Evolutionary conservation across 2,113 vertebrate species (phyloP).

Genomic region (Dicentrarchus labrax): DNA sequence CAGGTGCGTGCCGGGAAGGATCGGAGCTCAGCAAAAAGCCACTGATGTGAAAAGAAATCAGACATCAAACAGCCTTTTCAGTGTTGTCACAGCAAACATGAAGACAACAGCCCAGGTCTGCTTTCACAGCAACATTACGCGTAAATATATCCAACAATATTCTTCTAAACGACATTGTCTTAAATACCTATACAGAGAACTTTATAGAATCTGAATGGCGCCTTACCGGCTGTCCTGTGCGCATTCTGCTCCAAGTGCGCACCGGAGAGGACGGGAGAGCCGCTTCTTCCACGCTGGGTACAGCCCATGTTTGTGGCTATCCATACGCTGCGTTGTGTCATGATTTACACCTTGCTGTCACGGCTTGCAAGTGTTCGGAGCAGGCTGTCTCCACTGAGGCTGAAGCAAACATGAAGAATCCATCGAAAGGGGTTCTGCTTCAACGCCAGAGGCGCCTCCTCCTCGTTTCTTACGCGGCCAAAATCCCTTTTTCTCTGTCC

Average conservation of each 20-base stretch:
- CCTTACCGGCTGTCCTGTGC: slow-evolving; percentile 69
- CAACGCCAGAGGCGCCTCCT: slow-evolving; percentile 78
- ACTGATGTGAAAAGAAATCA: slow-evolving; percentile 58
- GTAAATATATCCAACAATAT: not conserved
- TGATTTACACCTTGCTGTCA: slow-evolving; percentile 65
- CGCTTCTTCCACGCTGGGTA: slow-evolving; percentile 43
- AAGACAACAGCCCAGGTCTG: slow-evolving; percentile 42
- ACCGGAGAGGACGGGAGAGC: slow-evolving; percentile 27
- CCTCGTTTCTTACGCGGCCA: slow-evolving; percentile 68
- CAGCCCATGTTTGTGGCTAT: slow-evolving; percentile 56
- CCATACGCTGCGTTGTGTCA: slow-evolving; percentile 68
- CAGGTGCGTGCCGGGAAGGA: slow-evolving; percentile 65
- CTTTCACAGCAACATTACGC: slow-evolving; percentile 17
- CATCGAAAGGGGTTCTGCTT: slow-evolving; percentile 67
- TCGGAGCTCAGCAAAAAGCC: slow-evolving; percentile 37
- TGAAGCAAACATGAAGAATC: slow-evolving; percentile 71
- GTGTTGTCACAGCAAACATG: slow-evolving; percentile 73
- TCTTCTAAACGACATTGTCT: not conserved
- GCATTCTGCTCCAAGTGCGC: slow-evolving; percentile 56
- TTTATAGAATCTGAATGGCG: not conserved
- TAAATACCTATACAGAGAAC: not conserved
- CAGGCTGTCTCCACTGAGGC: slow-evolving; percentile 63
- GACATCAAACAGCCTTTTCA: slow-evolving; percentile 62
- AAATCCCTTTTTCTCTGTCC: slow-evolving; percentile 51
- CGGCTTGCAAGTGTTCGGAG: slow-evolving; percentile 63